A percentile compares a stretch with the other conserved stretches of the same genome.
Evolutionary conservation across 2,797 vertebrate species (phyloP).

Genomic region (Dicrostonyx torquatus): DNA sequence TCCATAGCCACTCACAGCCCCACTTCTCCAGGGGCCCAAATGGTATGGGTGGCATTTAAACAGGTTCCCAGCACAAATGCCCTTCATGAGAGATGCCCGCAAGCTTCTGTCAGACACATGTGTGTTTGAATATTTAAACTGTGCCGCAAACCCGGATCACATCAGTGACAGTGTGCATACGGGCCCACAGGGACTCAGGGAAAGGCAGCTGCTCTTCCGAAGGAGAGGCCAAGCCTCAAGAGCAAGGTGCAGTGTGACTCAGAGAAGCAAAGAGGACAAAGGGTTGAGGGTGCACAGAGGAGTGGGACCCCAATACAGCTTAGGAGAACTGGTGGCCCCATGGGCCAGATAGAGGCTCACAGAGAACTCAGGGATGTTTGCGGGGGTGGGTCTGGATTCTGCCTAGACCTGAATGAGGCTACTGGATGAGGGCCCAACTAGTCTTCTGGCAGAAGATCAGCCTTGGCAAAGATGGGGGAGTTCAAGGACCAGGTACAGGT

Average conservation of each 20-base stretch:
- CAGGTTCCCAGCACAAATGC: constrained; percentile 5
- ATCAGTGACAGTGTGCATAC: fast-evolving
- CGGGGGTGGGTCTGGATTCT: not conserved
- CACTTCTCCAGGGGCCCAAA: not conserved
- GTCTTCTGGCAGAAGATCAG: not conserved
- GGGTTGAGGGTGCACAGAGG: too few species aligned
- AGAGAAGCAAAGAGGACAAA: not conserved
- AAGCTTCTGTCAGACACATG: not conserved
- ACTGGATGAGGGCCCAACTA: not conserved
- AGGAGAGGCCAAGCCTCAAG: not conserved
- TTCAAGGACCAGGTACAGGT: not conserved
- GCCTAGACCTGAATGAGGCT: not conserved
- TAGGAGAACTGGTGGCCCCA: not conserved
- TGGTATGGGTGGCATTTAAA: not conserved
- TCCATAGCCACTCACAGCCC: fast-evolving
- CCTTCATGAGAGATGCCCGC: not conserved
- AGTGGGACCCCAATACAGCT: not conserved
- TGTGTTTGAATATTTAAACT: constrained; percentile 16
- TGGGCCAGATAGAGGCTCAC: not conserved
- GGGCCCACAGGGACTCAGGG: not conserved
- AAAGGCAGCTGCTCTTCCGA: not conserved
- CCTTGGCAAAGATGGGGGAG: not conserved
- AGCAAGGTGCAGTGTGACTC: not conserved
- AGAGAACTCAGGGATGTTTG: fast-evolving
- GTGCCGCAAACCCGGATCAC: fast-evolving